These are phyloP conservation scores for Digitonthophagus gazella DNA, from an alignment of 2,888 invertebrate genomes.

Conservation along the genomic window DNA sequence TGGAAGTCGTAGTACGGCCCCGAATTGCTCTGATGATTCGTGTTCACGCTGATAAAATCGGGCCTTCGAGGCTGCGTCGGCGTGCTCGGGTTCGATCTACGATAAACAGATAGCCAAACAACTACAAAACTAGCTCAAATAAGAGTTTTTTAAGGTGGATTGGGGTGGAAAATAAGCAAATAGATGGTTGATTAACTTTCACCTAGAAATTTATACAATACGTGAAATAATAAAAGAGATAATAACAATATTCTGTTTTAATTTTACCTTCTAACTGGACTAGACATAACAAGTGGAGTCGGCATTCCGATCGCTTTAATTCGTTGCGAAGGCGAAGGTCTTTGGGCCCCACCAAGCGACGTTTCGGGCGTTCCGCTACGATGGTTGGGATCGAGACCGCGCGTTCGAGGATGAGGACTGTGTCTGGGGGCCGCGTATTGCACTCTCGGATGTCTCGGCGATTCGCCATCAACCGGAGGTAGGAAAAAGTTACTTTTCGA, in stretches of 20 bases:
- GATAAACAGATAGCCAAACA: too few species aligned
- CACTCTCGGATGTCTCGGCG: slow-evolving; percentile 51
- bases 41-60: slow-evolving; percentile 76
- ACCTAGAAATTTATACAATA: not conserved
- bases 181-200: not conserved
- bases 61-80: slow-evolving; percentile 87
- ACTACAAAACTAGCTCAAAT: slow-evolving; percentile 36
- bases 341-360: slow-evolving; percentile 53
- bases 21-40: slow-evolving; percentile 35
- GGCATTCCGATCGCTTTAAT: slow-evolving; percentile 88
- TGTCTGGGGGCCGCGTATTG: slow-evolving; percentile 77
- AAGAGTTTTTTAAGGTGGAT: not conserved
- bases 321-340: slow-evolving; percentile 82
- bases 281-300: slow-evolving; percentile 82
- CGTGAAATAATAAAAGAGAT: not conserved
- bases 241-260: too few species aligned
- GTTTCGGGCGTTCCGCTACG: slow-evolving; percentile 47
- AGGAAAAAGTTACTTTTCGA: slow-evolving; percentile 86
- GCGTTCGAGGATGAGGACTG: slow-evolving; percentile 69
- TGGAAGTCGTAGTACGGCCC: slow-evolving; percentile 48
- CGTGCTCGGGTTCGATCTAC: slow-evolving; percentile 89
- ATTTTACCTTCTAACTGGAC: slow-evolving; percentile 80
- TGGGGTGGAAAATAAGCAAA: not conserved
- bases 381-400: slow-evolving; percentile 61
- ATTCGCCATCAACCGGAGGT: slow-evolving; percentile 63